Conservation (phyloP, 1,140 invertebrate genomes). For the Epicauta chinensis region DNA sequence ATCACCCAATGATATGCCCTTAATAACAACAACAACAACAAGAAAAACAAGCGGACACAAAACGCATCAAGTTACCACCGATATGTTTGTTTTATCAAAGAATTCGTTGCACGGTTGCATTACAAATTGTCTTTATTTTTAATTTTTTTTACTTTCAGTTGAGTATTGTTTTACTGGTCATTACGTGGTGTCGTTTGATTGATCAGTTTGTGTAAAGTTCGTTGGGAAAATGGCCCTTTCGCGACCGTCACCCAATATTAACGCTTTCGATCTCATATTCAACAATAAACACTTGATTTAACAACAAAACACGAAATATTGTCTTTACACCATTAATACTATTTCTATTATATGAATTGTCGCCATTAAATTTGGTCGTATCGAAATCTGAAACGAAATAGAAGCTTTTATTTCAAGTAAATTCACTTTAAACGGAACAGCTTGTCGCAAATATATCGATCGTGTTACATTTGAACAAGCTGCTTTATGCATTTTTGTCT, state of each 20-base stretch:
- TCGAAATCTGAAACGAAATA: too few species aligned
- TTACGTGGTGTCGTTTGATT: conserved; percentile 18
- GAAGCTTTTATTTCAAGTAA: too few species aligned
- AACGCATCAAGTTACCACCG: not conserved
- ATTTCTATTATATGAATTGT: not conserved
- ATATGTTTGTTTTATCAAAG: not conserved
- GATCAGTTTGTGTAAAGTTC: conserved; percentile 2
- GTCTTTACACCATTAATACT: not conserved
- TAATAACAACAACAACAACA: too few species aligned
- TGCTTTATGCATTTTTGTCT: too few species aligned
- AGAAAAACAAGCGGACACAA: too few species aligned
- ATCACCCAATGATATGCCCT: too few species aligned
- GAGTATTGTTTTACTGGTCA: not conserved
- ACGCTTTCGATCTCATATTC: conserved; percentile 16
- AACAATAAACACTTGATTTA: not conserved
- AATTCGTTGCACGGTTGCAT: not conserved
- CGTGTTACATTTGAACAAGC: too few species aligned
- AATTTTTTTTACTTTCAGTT: not conserved
- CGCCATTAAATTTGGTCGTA: not conserved
- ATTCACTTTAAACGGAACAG: too few species aligned
- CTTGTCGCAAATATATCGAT: too few species aligned
- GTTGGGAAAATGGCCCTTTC: conserved; percentile 34
- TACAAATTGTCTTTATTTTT: not conserved
- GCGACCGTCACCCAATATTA: conserved; percentile 29
- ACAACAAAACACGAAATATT: not conserved